Evolutionary conservation across 2,797 vertebrate species (phyloP).

Genomic region (Prionace glauca): DNA sequence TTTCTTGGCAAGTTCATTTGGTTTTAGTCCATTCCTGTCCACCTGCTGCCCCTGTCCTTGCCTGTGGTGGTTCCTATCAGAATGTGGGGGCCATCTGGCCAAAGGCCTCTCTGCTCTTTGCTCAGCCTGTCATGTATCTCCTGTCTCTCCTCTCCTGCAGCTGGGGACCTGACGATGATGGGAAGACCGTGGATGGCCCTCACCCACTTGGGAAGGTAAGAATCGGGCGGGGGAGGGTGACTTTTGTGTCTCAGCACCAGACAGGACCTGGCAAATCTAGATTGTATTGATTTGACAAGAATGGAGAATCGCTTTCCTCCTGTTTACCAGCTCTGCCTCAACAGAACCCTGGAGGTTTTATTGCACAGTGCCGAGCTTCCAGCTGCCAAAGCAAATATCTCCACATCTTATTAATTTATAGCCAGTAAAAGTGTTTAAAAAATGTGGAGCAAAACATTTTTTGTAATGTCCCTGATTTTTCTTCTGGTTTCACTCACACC

Average conservation of each 20-base stretch:
- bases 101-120: rapidly evolving
- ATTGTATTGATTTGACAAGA: neutral
- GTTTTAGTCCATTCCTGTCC: neutral
- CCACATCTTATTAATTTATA: neutral
- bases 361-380: neutral
- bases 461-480: neutral
- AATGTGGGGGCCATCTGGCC: neutral
- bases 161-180: constrained; percentile 96
- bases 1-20: neutral
- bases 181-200: constrained; percentile 89
- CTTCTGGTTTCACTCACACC: neutral
- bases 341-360: neutral
- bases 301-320: neutral
- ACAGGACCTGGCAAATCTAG: neutral
- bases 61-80: neutral
- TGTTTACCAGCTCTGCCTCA: neutral
- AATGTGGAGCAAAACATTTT: no score
- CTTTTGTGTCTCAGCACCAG: neutral
- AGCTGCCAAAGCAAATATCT: neutral
- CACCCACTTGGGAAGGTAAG: constrained; percentile 90
- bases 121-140: constrained; percentile 39
- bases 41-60: neutral
- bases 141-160: constrained; percentile 51
- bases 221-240: neutral
- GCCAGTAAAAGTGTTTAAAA: neutral